A percentile compares a stretch with the other conserved stretches of the same genome.
Evolutionary conservation across 2,113 vertebrate genomes (phyloP).

Genomic region (Sphaerodactylus townsendi): DNA sequence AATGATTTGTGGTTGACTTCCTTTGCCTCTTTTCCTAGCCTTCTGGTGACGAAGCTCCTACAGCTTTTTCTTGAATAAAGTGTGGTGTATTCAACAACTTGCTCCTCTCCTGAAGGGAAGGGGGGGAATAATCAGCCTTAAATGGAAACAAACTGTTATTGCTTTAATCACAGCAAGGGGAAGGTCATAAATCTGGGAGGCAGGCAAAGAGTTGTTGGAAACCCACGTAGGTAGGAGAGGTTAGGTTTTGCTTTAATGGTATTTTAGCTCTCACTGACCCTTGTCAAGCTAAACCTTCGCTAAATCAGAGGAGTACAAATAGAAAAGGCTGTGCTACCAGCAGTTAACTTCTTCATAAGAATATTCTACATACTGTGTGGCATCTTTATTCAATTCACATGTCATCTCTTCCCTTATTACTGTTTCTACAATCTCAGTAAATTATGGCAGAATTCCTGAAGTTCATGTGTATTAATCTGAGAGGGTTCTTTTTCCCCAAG

Average conservation of each 20-base stretch:
- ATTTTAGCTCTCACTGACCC: conserved; percentile 34
- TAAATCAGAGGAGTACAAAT: not conserved
- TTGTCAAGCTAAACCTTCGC: not conserved
- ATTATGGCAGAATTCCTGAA: not conserved
- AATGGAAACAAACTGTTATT: conserved; percentile 43
- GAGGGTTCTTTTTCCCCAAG: not conserved
- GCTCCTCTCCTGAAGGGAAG: conserved; percentile 34
- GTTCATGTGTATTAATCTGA: not conserved
- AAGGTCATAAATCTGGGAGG: conserved; percentile 52
- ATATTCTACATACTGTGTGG: not conserved
- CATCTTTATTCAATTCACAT: accelerated
- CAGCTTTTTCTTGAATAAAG: too few species aligned
- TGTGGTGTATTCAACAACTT: not conserved
- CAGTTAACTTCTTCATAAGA: not conserved
- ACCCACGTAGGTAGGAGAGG: conserved; percentile 13
- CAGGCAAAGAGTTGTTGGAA: conserved; percentile 25
- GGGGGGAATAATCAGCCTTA: conserved; percentile 34
- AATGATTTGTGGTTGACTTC: not conserved
- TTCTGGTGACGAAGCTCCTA: not conserved
- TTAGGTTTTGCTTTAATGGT: conserved; percentile 19
- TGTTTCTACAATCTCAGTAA: not conserved
- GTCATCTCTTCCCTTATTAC: not conserved
- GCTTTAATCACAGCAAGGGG: conserved; percentile 49
- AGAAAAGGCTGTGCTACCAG: not conserved
- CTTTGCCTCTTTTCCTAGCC: not conserved